Evolutionary conservation across 2,113 vertebrate genomes (phyloP), one percentile per base, ranked within the genome.

Genomic region (Columbina picui): DNA sequence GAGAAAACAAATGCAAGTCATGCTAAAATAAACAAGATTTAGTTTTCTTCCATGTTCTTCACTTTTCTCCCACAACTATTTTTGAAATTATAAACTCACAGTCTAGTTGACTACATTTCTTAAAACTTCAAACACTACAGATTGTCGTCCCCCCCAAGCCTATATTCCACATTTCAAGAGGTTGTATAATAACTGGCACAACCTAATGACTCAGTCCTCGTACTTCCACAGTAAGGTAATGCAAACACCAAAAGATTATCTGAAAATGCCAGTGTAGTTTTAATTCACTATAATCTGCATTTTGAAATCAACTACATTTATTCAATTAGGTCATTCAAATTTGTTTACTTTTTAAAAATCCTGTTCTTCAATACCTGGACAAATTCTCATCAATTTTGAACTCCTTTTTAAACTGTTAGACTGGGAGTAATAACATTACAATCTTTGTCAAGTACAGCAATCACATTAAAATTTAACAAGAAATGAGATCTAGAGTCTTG

Each of bases 1-100:
- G 27, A 52, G 19, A 87, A 93, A 96, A 75, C 26, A 93, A 67
- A 90, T 27, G 85, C 9, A 79, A 67, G 12, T 10, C 18, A 67
- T 8, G 23, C 12, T 56, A 39, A 88, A 70, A 81, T 81, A 65
- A 50, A 63, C 55, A 3, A 71, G 13, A 50, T 64, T 50, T 57
- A 26, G 17, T 36, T 83, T 87, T 68, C 15, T 85, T 38, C 20
- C 10, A 34, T 14, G 13, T 75, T 87, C n/a, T 60, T 64, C 70
- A 87, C 17, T 50, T 67, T 71, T 12, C 14, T 64, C 25, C 26
- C 12, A 47, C 5, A 52, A 50, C 4, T 59, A 32, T 55, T 55
- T 63, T 47, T 68, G 34, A 75, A 79, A 78, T 34, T 25, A 71
- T 47, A 88, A 85, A 79, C 18, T 52, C 38, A 82, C 26, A 68